Evolutionary conservation across 2,797 vertebrate species (phyloP).

Genomic region (Crocodylus rhombifer): DNA sequence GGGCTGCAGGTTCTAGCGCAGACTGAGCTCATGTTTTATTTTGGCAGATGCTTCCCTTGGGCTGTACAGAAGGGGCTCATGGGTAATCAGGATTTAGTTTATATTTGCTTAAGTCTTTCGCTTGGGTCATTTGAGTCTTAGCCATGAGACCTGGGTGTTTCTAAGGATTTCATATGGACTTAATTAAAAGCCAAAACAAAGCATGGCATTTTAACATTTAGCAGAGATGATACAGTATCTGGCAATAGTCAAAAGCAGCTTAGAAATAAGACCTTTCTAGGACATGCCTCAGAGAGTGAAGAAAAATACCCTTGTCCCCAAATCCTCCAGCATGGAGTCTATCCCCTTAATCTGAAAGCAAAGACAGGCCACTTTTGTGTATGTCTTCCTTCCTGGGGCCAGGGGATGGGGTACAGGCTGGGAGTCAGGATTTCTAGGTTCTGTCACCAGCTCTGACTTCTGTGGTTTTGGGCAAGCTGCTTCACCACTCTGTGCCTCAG

Average conservation of each 20-base stretch:
- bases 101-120: slow-evolving; percentile 51
- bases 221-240: slow-evolving; percentile 51
- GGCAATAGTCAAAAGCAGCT: slow-evolving; percentile 29
- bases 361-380: slow-evolving; percentile 49
- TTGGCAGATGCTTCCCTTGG: slow-evolving; percentile 34
- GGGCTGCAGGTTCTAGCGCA: not conserved
- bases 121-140: slow-evolving; percentile 57
- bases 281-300: not conserved
- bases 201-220: slow-evolving; percentile 57
- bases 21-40: rapidly evolving
- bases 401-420: slow-evolving; percentile 61
- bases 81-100: slow-evolving; percentile 70
- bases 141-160: slow-evolving; percentile 67
- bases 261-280: slow-evolving; percentile 65
- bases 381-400: slow-evolving; percentile 27
- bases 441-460: slow-evolving; percentile 42
- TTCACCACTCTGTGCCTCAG: slow-evolving; percentile 62
- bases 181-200: slow-evolving; percentile 62
- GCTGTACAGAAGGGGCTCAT: slow-evolving; percentile 44
- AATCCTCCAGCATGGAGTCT: not conserved
- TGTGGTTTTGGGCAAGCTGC: slow-evolving; percentile 37
- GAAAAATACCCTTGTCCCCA: slow-evolving; percentile 52
- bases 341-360: slow-evolving; percentile 60
- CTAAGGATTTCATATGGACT: slow-evolving; percentile 61
- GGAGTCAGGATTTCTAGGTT: slow-evolving; percentile 61